Conservation (phyloP, 2,113 vertebrate genomes). For the Seriola aureovittata region DNA sequence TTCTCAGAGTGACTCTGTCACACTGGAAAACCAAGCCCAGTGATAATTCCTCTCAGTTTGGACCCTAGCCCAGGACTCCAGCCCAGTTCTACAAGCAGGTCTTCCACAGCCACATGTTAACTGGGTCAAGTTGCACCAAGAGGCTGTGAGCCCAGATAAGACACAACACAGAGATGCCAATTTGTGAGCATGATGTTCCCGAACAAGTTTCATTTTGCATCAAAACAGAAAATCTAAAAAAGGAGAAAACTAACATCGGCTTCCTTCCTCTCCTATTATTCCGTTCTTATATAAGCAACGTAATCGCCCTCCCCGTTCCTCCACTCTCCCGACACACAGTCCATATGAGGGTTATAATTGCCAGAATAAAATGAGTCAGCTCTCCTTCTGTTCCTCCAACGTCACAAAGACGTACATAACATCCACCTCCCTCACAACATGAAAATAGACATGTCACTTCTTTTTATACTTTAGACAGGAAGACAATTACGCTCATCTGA, state of each 20-base stretch:
- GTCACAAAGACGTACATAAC: slow-evolving; percentile 75
- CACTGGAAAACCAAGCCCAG: slow-evolving; percentile 61
- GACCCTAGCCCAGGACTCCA: slow-evolving; percentile 60
- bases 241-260: not conserved
- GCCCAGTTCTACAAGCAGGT: slow-evolving; percentile 57
- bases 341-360: slow-evolving; percentile 78
- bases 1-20: slow-evolving; percentile 55
- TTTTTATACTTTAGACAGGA: slow-evolving; percentile 57
- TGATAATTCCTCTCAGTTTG: slow-evolving; percentile 68
- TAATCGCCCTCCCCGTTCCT: slow-evolving; percentile 37
- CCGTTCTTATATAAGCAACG: slow-evolving; percentile 48
- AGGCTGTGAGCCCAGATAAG: slow-evolving; percentile 29
- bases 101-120: slow-evolving; percentile 63
- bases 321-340: slow-evolving; percentile 51
- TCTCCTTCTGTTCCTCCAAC: slow-evolving; percentile 74
- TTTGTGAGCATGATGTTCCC: not conserved
- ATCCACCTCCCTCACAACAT: slow-evolving; percentile 74
- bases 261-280: slow-evolving; percentile 42
- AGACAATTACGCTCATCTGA: slow-evolving; percentile 33
- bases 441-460: slow-evolving; percentile 69
- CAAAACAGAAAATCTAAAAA: slow-evolving; percentile 23
- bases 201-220: not conserved
- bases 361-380: slow-evolving; percentile 78
- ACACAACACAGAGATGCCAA: slow-evolving; percentile 31
- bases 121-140: slow-evolving; percentile 63